Conservation (phyloP, 2,113 vertebrate species). For the Desmodus rotundus region DNA sequence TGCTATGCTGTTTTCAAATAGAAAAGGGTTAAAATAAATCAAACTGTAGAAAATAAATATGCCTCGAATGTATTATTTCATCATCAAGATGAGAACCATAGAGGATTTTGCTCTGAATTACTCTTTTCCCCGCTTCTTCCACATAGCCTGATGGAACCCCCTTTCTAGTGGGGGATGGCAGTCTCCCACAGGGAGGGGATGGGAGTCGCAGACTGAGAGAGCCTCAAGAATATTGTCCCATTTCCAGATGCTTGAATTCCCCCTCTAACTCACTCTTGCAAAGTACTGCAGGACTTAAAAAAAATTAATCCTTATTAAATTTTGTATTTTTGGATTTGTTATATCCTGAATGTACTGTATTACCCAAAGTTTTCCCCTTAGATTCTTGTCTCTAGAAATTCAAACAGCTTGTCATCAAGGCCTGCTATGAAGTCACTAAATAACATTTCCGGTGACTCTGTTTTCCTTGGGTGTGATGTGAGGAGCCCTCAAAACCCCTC, state of each 20-base stretch:
- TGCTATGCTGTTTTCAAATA: not conserved
- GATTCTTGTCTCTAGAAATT: not conserved
- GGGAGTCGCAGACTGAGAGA: no score
- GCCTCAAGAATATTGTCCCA: not conserved
- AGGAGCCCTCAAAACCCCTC: not conserved
- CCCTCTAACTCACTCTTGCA: not conserved
- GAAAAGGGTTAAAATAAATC: not conserved
- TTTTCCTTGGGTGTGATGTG: not conserved
- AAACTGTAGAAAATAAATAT: not conserved
- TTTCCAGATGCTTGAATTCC: not conserved
- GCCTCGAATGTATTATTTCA: not conserved
- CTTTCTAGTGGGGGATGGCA: not conserved
- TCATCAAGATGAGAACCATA: not conserved
- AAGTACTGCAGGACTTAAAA: not conserved
- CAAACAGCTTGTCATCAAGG: not conserved
- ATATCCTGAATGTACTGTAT: not conserved
- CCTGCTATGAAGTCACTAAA: not conserved
- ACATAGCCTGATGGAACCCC: not conserved
- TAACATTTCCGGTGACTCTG: not conserved
- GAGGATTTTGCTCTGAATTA: not conserved
- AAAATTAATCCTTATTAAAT: not conserved
- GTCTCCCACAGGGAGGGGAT: not conserved
- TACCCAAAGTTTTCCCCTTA: not conserved
- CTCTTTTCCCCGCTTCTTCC: not conserved
- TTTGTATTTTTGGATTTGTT: not conserved